Percentiles rank a stretch among this genome's conserved stretches.
Evolutionary conservation across 92 coral and sea anemone species (phyloP).

Genomic region (Phenganax stokvisi): DNA sequence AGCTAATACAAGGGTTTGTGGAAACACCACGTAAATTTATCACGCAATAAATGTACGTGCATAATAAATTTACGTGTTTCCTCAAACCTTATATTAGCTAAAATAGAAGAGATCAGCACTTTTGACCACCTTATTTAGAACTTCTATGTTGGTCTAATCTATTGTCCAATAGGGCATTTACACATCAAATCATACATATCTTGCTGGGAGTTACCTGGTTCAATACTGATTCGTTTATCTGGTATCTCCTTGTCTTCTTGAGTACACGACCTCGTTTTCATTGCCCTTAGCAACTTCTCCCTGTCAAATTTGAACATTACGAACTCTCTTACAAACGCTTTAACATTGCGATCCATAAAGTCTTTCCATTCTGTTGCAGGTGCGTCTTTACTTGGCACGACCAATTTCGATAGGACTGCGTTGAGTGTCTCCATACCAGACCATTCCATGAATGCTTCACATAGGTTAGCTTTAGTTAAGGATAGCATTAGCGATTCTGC

Average conservation of each 20-base stretch:
- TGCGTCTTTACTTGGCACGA: not conserved
- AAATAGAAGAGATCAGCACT: not conserved
- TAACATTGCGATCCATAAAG: not conserved
- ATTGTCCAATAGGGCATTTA: too few species aligned
- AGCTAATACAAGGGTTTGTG: too few species aligned
- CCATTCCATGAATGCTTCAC: slow-evolving; percentile 60
- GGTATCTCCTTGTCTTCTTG: not conserved
- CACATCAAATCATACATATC: too few species aligned
- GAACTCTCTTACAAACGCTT: not conserved
- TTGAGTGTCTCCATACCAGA: slow-evolving; percentile 30
- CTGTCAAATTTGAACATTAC: not conserved
- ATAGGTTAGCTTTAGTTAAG: slow-evolving; percentile 60
- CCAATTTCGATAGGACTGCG: not conserved
- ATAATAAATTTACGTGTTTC: too few species aligned
- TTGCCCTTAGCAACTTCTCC: not conserved
- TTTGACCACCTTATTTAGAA: too few species aligned
- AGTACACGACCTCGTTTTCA: not conserved
- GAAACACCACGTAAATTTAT: too few species aligned
- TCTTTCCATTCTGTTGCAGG: not conserved
- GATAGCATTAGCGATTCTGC: slow-evolving; percentile 56
- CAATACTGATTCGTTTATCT: not conserved
- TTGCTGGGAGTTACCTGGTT: not conserved
- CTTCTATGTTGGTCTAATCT: too few species aligned
- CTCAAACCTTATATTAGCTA: too few species aligned
- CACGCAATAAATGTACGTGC: too few species aligned